Conservation (phyloP, 2,113 vertebrate genomes). For the Heloderma charlesbogerti region DNA sequence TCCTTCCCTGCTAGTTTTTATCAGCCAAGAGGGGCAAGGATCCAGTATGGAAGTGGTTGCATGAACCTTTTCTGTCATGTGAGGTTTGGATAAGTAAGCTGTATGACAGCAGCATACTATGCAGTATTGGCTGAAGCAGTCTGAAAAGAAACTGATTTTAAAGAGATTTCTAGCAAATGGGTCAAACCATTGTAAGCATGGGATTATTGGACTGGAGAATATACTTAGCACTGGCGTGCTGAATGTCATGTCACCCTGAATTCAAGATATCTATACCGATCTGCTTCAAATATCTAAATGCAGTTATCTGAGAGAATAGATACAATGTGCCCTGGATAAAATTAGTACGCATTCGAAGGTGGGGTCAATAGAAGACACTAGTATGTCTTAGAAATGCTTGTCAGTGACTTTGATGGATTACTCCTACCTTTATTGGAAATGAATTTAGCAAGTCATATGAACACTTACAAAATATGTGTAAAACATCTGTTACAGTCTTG, state of each 20-base stretch:
- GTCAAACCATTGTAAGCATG: background rate
- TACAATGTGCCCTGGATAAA: no score
- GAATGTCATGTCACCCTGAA: no score
- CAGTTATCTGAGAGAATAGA: background rate
- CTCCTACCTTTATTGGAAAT: background rate
- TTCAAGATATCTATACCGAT: background rate
- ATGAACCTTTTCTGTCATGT: background rate
- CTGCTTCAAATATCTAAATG: background rate
- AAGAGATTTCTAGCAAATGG: background rate
- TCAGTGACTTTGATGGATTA: background rate
- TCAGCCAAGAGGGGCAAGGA: no score
- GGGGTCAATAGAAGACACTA: background rate
- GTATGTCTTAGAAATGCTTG: background rate
- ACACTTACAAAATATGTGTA: background rate
- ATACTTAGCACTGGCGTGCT: background rate
- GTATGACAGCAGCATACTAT: background rate
- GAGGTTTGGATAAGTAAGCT: background rate
- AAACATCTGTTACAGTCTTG: no score
- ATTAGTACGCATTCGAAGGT: background rate
- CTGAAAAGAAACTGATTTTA: background rate
- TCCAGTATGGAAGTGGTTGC: no score
- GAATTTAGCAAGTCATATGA: background rate
- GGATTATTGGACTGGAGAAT: background rate
- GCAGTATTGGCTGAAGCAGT: background rate
- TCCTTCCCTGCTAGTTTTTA: no score